Percentiles rank a stretch among this genome's conserved stretches.
Evolutionary conservation across 2,888 invertebrate genomes (phyloP).

Genomic region (Melanargia galathea): DNA sequence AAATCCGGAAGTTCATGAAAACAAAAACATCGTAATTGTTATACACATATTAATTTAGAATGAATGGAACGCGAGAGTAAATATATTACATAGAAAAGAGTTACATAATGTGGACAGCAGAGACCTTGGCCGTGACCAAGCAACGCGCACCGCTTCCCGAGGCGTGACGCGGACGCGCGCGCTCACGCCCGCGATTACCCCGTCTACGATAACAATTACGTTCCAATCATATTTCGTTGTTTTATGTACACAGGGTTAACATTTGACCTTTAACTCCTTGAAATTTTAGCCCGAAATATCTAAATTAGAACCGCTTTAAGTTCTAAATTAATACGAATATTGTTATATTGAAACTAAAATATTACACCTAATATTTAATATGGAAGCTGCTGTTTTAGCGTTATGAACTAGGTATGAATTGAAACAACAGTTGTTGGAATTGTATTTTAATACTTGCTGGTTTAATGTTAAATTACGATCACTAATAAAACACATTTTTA

Average conservation of each 20-base stretch:
- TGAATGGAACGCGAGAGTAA: conserved; percentile 45
- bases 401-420: too few species aligned
- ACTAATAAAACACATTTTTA: too few species aligned
- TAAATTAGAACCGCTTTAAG: too few species aligned
- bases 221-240: conserved; percentile 36
- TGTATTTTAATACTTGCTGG: too few species aligned
- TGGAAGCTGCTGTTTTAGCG: too few species aligned
- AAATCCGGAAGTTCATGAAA: too few species aligned
- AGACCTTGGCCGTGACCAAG: conserved; percentile 81
- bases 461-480: too few species aligned
- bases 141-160: conserved; percentile 62
- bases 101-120: conserved; percentile 69
- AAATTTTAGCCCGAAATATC: background rate
- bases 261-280: conserved; percentile 13
- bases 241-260: conserved; percentile 2
- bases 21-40: too few species aligned
- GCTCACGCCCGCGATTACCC: conserved; percentile 51
- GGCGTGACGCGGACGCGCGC: conserved; percentile 45
- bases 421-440: too few species aligned
- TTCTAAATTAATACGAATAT: background rate
- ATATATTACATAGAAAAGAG: conserved; percentile 58
- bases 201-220: conserved; percentile 50
- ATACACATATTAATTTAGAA: too few species aligned
- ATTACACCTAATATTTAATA: too few species aligned
- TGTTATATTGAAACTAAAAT: too few species aligned